Conservation (phyloP, 2,113 vertebrate species). For the Sigmodon hispidus region DNA sequence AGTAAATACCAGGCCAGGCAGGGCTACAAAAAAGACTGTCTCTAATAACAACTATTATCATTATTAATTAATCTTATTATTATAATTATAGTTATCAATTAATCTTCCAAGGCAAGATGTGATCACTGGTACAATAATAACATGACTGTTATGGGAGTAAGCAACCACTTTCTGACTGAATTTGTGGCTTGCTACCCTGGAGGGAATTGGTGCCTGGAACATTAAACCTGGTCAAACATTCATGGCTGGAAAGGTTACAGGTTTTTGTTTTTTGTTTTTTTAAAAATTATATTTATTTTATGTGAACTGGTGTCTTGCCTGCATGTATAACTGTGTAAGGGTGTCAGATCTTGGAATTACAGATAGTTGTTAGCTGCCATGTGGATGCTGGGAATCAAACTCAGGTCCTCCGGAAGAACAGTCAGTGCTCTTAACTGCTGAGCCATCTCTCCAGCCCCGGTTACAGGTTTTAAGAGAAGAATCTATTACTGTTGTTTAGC, state of each 20-base stretch:
- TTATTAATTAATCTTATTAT: not conserved
- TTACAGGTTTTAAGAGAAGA: not conserved
- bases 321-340: too few relatives aligned
- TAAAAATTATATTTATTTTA: too few relatives aligned
- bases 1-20: not conserved
- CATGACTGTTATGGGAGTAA: not conserved
- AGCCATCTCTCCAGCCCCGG: too few relatives aligned
- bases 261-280: too few relatives aligned
- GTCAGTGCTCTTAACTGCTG: too few relatives aligned
- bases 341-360: too few relatives aligned
- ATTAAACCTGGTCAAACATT: not conserved
- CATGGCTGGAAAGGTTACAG: not conserved
- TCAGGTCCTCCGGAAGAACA: too few relatives aligned
- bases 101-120: not conserved
- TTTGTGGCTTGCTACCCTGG: not conserved
- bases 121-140: not conserved
- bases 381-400: too few relatives aligned
- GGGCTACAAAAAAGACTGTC: not conserved
- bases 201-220: not conserved
- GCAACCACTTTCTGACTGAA: not conserved
- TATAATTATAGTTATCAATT: too few relatives aligned
- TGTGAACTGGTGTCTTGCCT: too few relatives aligned
- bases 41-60: not conserved
- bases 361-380: too few relatives aligned
- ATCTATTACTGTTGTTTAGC: not conserved